Evolutionary conservation across 2,797 vertebrate genomes (phyloP), one percentile per base, ranked within the genome.

Genomic region (Lepidocolaptes lacrymiger): DNA sequence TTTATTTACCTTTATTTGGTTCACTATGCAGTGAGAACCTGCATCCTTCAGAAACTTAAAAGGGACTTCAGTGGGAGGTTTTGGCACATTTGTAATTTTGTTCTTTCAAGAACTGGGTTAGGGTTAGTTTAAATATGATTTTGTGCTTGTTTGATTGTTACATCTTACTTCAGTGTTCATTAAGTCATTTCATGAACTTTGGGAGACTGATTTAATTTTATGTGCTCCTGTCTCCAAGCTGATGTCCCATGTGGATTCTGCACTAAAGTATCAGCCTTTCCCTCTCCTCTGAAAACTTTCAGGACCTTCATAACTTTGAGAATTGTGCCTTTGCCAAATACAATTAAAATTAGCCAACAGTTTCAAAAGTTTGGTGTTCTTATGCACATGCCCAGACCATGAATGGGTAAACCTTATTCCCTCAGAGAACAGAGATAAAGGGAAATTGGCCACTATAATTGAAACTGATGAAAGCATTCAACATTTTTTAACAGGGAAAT

Each of bases 391-490:
- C 36, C 49, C 71, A 76, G 52, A 64, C 52, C 17, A 5, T 82
- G 90, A 88, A 55, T 61, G 28, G 84, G 67, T 76, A 92, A 92
- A 90, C 26, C 37, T 85, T 59, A 82, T 69, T 87, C 78, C 84
- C 86, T 49, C 56, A 24, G 88, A 95, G 59, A 54, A 34, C 0
- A 1, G 36, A 66, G 63, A 41, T 63, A n/a, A 63, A 87, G 88
- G 71, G 51, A 81, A 93, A 86, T 68, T 77, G 7, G 44, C 10
- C 56, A 23, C 78, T 86, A 7, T 41, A 66, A 76, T 12, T 28
- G 75, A 89, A 93, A 85, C 3, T 67, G 27, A 83, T 91, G 54
- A 75, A 80, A 80, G 41, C 34, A 67, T 63, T 85, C 73, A 78
- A 14, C 19, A 4, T 79, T 87, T 92, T 84, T 86, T 71, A 85